Base-by-base conservation (phyloP, 2,113 vertebrate genomes). In the Astatoreochromis straeleni region DNA sequence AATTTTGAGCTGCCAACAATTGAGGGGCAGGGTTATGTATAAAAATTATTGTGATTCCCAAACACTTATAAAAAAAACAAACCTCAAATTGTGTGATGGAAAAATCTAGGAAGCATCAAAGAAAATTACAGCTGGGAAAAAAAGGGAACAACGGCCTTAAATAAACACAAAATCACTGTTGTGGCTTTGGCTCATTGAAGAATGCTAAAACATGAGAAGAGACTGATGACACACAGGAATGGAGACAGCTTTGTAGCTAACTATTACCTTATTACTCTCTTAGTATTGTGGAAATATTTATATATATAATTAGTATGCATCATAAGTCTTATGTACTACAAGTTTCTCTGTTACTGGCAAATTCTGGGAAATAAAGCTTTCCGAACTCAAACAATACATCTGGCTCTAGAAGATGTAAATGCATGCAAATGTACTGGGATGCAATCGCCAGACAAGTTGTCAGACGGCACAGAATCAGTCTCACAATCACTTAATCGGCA, bases 381-480 rank as follows among this genome's bases (percentile, higher is more conserved):
- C n/a, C 1, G 0, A 24, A 40, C 63, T 40, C 35, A 40, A 12
- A 40, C 7, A 70, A 42, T 70, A 68, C 0, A 70, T 70, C 12
- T 16, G 65, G 65, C 42, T 42, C 38, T 42, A 70, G n/a, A 70
- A 24, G 65, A 13, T 42, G 38, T 42, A 70, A 16, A 70, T 42
- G 12, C 65, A 70, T 24, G 38, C 38, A 42, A 42, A 70, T 0
- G 65, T 70, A 70, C 65, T 24, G 13, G 65, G 65, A 70, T 42
- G 0, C 3, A 42, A 24, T 70, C 5, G 0, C 12, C 7, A 24
- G 38, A 70, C 65, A 70, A 42, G 38, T 70, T 42, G 65, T 26
- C 65, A 70, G 38, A 24, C 0, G 12, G n/a, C 0, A 70, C 65
- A 70, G 65, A 24, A 70, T 42, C 38, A 70, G 38, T 45, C 38